Evolutionary conservation across 1,140 invertebrate species (phyloP).

Genomic region (Telenomus remus): DNA sequence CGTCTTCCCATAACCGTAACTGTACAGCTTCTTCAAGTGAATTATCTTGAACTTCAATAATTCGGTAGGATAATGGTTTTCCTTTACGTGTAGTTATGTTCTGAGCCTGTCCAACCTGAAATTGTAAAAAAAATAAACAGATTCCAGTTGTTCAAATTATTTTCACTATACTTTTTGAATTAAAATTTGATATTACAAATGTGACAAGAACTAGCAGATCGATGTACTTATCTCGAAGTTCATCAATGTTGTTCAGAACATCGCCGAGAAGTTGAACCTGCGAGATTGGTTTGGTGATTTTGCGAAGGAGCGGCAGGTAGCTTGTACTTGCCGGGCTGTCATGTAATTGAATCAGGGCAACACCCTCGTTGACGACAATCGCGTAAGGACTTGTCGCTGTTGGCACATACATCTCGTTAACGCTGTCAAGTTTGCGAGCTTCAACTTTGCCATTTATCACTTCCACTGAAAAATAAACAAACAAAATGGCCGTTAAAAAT

Average conservation of each 20-base stretch:
- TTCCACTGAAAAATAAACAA: constrained; percentile 75
- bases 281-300: constrained; percentile 77
- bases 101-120: constrained; percentile 65
- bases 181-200: constrained; percentile 65
- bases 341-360: constrained; percentile 77
- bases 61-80: constrained; percentile 64
- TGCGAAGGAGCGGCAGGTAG: constrained; percentile 75
- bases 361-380: constrained; percentile 78
- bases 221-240: constrained; percentile 61
- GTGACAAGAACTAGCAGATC: constrained; percentile 71
- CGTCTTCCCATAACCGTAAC: constrained; percentile 67
- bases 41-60: constrained; percentile 65
- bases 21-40: constrained; percentile 57
- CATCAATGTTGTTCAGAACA: constrained; percentile 66
- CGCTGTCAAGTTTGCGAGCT: constrained; percentile 74
- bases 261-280: constrained; percentile 19
- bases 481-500: not conserved
- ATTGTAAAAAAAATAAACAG: constrained; percentile 24
- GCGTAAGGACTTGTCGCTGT: constrained; percentile 78
- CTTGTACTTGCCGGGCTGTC: constrained; percentile 72
- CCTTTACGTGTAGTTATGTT: constrained; percentile 68
- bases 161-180: not conserved
- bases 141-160: too few species aligned
- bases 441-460: constrained; percentile 78
- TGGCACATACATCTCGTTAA: constrained; percentile 78